Conservation (phyloP, 2,888 invertebrate genomes). For the Silvanus unidentatus region DNA sequence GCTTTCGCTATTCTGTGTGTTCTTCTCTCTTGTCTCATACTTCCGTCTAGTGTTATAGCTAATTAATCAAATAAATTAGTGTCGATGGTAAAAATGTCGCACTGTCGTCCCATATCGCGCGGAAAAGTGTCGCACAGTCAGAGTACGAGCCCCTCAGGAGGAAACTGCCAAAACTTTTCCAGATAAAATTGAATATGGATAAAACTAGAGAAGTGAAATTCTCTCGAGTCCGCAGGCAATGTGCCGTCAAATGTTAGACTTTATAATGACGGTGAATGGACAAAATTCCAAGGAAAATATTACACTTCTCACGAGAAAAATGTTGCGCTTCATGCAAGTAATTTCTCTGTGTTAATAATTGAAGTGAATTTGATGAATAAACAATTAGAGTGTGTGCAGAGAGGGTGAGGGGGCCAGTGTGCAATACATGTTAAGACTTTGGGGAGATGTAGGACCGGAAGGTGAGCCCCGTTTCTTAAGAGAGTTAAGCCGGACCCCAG, state of each 20-base stretch:
- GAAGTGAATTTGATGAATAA: conserved; percentile 5
- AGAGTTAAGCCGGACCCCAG: conserved; percentile 32
- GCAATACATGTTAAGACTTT: no score
- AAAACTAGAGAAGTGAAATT: conserved; percentile 39
- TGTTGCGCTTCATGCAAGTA: no score
- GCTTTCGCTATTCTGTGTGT: no score
- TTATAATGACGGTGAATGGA: conserved; percentile 24
- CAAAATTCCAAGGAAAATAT: no score
- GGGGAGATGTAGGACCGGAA: conserved; percentile 22
- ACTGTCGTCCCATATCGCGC: background rate
- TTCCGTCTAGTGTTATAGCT: no score
- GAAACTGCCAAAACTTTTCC: conserved; percentile 39
- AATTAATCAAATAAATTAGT: no score
- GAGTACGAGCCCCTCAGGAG: conserved; percentile 27
- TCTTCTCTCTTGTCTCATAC: no score
- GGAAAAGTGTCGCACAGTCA: background rate
- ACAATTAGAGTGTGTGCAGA: background rate
- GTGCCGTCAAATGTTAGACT: conserved; percentile 31
- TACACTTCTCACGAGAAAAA: no score
- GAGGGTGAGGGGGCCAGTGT: no score
- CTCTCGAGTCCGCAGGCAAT: conserved; percentile 30
- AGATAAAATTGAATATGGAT: conserved; percentile 45
- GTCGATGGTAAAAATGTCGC: no score
- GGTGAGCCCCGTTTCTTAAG: conserved; percentile 28
- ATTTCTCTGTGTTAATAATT: background rate